Conservation (phyloP, 2,797 vertebrate species). For the Chiroxiphia lanceolata region DNA sequence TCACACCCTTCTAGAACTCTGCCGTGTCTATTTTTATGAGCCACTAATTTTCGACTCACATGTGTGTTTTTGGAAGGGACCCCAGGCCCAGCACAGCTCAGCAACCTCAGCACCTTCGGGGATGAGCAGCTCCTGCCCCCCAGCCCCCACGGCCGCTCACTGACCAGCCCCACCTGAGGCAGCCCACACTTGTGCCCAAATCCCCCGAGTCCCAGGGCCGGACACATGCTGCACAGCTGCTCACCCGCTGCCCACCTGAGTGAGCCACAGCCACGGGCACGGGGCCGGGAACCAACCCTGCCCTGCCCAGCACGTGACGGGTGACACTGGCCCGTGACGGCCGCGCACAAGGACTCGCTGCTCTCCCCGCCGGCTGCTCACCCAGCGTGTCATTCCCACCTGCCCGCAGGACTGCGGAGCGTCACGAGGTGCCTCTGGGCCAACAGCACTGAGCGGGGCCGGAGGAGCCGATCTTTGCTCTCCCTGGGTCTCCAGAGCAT, state of each 20-base stretch:
- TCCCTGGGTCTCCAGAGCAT: fast-evolving
- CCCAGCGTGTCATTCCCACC: not conserved
- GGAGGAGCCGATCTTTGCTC: not conserved
- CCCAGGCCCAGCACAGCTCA: not conserved
- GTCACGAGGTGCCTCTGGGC: not conserved
- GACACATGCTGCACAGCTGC: fast-evolving
- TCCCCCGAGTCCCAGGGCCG: not conserved
- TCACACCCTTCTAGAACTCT: not conserved
- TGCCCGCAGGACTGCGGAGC: not conserved
- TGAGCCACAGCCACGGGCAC: fast-evolving
- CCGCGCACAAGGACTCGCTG: fast-evolving
- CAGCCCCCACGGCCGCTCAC: fast-evolving
- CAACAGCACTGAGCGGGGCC: fast-evolving
- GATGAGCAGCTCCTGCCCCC: fast-evolving
- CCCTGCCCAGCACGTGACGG: not conserved
- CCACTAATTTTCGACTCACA: not conserved
- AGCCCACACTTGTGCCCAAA: not conserved
- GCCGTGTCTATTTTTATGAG: not conserved
- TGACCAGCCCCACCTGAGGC: not conserved
- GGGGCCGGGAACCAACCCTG: fast-evolving
- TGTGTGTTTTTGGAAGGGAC: fast-evolving
- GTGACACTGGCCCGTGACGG: fast-evolving
- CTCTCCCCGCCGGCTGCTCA: not conserved
- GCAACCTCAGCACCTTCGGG: not conserved
- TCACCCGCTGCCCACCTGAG: fast-evolving